These are phyloP conservation scores for Neopelma chrysocephalum DNA, from an alignment of 2,797 vertebrate species.

Conservation along the genomic window DNA sequence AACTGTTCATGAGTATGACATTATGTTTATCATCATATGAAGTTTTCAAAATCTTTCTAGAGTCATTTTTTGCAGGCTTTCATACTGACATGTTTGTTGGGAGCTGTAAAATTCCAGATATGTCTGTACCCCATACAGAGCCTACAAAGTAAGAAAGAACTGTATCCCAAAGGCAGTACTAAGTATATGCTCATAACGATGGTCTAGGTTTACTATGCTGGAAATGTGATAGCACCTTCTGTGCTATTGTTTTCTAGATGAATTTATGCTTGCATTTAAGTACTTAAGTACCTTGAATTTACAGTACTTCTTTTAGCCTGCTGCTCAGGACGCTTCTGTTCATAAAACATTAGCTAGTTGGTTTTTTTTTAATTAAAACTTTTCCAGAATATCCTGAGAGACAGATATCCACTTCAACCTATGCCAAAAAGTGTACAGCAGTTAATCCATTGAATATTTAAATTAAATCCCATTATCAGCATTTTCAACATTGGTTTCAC, in stretches of 20 bases:
- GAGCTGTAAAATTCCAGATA: neutral
- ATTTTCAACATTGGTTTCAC: neutral
- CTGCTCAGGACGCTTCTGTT: neutral
- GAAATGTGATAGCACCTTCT: neutral
- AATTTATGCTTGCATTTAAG: neutral
- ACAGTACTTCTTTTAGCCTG: neutral
- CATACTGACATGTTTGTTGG: neutral
- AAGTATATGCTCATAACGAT: neutral
- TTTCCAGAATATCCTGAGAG: slow-evolving; percentile 1
- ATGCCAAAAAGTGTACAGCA: neutral
- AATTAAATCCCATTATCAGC: neutral
- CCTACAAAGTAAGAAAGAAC: neutral
- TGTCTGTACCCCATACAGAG: neutral
- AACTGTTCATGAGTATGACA: neutral
- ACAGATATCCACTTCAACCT: slow-evolving; percentile 7
- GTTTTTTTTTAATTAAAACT: neutral
- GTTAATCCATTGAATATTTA: neutral
- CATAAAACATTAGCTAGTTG: neutral
- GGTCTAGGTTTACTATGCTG: neutral
- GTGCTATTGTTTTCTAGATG: neutral
- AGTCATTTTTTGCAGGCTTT: neutral
- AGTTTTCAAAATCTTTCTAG: neutral
- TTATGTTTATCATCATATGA: neutral
- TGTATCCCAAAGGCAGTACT: neutral
- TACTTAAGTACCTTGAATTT: neutral